Conservation (phyloP, 2,888 invertebrate genomes). For the Oxyteleia sp. region DNA sequence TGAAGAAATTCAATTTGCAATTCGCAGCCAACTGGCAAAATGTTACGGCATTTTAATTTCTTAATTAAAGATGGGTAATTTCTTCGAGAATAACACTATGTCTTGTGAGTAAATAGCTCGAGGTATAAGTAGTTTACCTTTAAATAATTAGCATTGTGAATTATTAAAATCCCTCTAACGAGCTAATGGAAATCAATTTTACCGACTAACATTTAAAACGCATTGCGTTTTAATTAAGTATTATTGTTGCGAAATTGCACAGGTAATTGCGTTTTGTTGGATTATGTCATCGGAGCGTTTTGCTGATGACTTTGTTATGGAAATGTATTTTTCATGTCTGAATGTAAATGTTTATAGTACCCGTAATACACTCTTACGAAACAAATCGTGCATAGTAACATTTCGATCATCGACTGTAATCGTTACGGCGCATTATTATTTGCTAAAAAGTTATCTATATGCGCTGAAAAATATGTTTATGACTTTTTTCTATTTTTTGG, state of each 20-base stretch:
- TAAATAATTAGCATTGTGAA: slow-evolving; percentile 14
- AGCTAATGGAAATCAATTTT: slow-evolving; percentile 8
- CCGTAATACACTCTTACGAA: slow-evolving; percentile 8
- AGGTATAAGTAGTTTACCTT: slow-evolving; percentile 17
- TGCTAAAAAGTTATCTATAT: slow-evolving; percentile 22
- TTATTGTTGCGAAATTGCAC: neutral
- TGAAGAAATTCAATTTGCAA: slow-evolving; percentile 14
- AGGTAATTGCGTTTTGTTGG: neutral
- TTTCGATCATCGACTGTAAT: slow-evolving; percentile 31
- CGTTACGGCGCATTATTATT: slow-evolving; percentile 29
- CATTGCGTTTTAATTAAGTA: slow-evolving; percentile 1
- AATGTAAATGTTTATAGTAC: slow-evolving; percentile 20
- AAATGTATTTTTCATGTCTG: slow-evolving; percentile 18
- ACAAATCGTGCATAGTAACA: slow-evolving; percentile 29
- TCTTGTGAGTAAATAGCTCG: neutral
- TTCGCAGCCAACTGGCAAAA: neutral
- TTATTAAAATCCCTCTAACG: slow-evolving; percentile 1
- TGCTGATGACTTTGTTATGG: slow-evolving; percentile 22
- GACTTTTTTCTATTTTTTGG: neutral
- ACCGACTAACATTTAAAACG: neutral
- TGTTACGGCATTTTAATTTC: slow-evolving; percentile 3
- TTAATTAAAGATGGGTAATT: slow-evolving; percentile 4
- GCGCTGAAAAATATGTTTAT: slow-evolving; percentile 6
- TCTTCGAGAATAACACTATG: neutral
- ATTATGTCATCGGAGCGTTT: neutral